phyloP scores from a whole-genome alignment of 2,113 vertebrate species.

The Maccullochella peelii region DNA sequence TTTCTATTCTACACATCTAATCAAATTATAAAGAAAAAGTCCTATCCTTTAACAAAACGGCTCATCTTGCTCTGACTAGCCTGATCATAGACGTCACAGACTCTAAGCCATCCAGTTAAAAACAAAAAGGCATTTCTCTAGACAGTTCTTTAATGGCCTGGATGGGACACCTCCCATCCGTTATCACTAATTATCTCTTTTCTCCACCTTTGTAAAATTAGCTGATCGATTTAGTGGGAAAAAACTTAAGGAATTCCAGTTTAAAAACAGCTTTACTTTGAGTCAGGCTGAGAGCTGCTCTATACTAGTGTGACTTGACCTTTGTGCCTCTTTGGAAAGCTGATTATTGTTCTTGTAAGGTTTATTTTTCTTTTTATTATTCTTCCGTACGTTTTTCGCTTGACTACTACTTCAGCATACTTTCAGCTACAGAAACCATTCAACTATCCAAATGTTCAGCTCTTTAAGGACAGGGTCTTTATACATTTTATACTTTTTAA shows the following conservation, averaged over 20 bases:
- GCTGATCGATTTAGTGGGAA: neutral
- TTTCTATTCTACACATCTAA: neutral
- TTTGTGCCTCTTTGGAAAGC: neutral
- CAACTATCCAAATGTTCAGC: too few relatives aligned
- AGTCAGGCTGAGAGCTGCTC: neutral
- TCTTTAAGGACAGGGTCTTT: too few relatives aligned
- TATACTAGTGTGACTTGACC: neutral
- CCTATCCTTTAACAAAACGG: neutral
- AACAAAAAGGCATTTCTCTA: neutral
- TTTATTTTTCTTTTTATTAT: too few relatives aligned
- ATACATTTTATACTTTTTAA: too few relatives aligned
- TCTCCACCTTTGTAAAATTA: neutral
- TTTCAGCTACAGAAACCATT: too few relatives aligned
- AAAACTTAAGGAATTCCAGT: neutral
- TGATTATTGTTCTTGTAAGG: too few relatives aligned
- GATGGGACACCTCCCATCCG: neutral
- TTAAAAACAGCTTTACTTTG: neutral
- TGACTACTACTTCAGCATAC: too few relatives aligned
- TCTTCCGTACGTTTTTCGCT: too few relatives aligned
- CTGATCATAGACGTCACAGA: neutral
- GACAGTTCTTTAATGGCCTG: neutral
- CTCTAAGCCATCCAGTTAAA: neutral
- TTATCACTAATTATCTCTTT: conserved; percentile 8
- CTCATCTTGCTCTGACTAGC: neutral
- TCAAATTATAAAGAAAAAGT: neutral